Base-by-base conservation (phyloP, 1,140 invertebrate genomes). In the Muscidifurax raptorellus region DNA sequence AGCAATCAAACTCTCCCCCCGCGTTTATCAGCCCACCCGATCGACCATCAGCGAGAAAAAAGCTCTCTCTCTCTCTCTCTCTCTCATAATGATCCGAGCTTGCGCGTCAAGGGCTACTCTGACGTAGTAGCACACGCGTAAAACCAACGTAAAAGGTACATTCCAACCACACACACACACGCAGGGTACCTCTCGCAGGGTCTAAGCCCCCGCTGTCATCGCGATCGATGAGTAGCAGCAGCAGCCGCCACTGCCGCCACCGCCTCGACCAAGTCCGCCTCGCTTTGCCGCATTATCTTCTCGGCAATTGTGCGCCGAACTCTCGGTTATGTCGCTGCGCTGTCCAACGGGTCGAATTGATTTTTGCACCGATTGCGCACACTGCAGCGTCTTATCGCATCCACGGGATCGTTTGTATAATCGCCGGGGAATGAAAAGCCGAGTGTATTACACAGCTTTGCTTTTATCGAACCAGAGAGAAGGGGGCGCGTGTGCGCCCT, bases 131-230 rank as follows among this genome's bases (percentile, higher is more conserved):
- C 47, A 52, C 18, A 13, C 47, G 47, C 36, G 36, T 40, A 40
- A 10, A 10, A 40, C n/a, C n/a, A n/a, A n/a, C n/a, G n/a, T n/a
- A n/a, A n/a, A n/a, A n/a, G n/a, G n/a, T n/a, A n/a, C n/a, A n/a
- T n/a, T n/a, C n/a, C n/a, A n/a, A n/a, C n/a, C n/a, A n/a, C n/a
- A n/a, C n/a, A n/a, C n/a, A 15, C 13, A 18, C 44, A 18, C 44
- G 44, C 15, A 47, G 66, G 9, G 28, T 67, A 36, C 59, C 52
- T 67, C 59, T 22, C 18, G 59, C 22, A 67, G 47, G 30, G 27
- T 22, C n/a, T 67, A 67, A 79, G 66, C 36, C 36, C 27, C 64
- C 7, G 66, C 13, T 69, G 78, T 80, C 78, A 80, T 80, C 66
- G 78, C 36, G 44, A 80, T 80, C 78, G 78, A 69, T 80, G 44